Conservation (phyloP, 2,888 invertebrate species). For the Abrostola tripartita region DNA sequence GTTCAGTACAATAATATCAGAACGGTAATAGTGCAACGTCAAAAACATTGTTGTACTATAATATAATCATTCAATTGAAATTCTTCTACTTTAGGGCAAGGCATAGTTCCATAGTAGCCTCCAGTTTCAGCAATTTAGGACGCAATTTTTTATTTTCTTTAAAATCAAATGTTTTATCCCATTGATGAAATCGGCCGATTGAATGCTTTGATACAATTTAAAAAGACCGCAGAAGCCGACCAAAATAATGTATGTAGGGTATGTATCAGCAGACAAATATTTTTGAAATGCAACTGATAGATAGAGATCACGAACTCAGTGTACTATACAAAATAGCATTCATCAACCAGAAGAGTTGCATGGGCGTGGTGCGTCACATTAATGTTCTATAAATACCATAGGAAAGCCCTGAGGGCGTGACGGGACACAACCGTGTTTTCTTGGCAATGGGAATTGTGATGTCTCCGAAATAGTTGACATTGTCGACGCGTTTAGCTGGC, state of each 20-base stretch:
- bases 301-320: not conserved
- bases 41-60: slow-evolving; percentile 17
- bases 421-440: slow-evolving; percentile 61
- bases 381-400: slow-evolving; percentile 63
- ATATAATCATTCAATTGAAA: too few species aligned
- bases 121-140: too few species aligned
- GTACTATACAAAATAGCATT: slow-evolving; percentile 30
- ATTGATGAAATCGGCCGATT: too few species aligned
- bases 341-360: slow-evolving; percentile 24
- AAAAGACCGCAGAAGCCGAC: too few species aligned
- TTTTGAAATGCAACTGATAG: too few species aligned
- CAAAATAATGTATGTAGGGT: too few species aligned
- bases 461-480: slow-evolving; percentile 80
- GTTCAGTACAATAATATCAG: slow-evolving; percentile 56
- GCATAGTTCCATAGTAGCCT: too few species aligned
- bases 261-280: too few species aligned
- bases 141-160: too few species aligned
- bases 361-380: slow-evolving; percentile 44
- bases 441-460: slow-evolving; percentile 70
- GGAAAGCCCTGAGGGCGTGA: slow-evolving; percentile 71
- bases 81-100: too few species aligned
- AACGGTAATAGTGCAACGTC: slow-evolving; percentile 26
- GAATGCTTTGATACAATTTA: too few species aligned
- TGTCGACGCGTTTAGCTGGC: slow-evolving; percentile 73
- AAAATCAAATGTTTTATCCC: too few species aligned